Base-by-base conservation (phyloP, 2,888 invertebrate genomes). In the Slavum lentiscoides region DNA sequence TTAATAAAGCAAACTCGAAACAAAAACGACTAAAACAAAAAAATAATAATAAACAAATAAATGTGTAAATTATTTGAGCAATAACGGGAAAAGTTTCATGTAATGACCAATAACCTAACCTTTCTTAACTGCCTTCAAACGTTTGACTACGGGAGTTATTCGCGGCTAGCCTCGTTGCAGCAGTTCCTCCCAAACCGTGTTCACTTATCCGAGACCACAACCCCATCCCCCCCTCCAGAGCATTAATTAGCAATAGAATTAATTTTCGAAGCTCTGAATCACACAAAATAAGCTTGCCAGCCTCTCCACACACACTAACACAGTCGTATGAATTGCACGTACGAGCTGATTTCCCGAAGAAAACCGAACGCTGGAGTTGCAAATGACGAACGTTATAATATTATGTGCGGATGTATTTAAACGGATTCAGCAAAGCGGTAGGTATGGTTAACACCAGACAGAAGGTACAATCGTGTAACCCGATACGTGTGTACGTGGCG, bases 181-280 rank as follows among this genome's bases (percentile, higher is more conserved):
- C 15, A 19, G 75, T 58, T 69, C 49, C 76, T 69, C 61, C 68
- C 49, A 39, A 69, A 76, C 68, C 67, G n/a, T 76, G 75, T 67
- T 75, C 21, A 58, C 74, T 74, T 66, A 66, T 66, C 37, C 21
- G 59, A 67, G 23, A 55, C 67, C 58, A 13, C 67, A 9, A 68
- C 30, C 39, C 66, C 19, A 30, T 30, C 1, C 4, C 30, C 2
- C 30, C 30, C 30, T 30, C 30, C 30, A 19, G 19, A 23, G 67
- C 75, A 75, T 75, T 68, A 75, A 75, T 75, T 75, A 75, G 67
- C 23, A 59, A 49, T 59, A 23, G 68, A 58, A 75, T 75, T 68
- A 75, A 75, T 75, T 68, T 67, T 43, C 61, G 19, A 30, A 49
- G 30, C 43, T 49, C 13, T 15, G 5, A 19, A 8, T 8, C 58